These are phyloP conservation scores for Melanaphis sacchari DNA, from an alignment of 1,140 invertebrate species.

Conservation along the genomic window DNA sequence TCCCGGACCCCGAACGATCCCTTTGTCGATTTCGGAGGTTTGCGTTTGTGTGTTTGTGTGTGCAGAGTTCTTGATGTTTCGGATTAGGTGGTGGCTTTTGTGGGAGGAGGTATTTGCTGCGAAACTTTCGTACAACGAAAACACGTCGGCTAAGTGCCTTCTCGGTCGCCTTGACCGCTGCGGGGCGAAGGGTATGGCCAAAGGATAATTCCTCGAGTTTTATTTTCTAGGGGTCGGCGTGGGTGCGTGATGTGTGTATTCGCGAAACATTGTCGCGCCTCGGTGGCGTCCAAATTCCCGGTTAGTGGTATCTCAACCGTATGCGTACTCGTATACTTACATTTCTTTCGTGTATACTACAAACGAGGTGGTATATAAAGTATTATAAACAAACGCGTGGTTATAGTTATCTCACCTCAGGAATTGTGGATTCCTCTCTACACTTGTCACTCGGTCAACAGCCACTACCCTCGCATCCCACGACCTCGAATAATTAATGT, in stretches of 20 bases:
- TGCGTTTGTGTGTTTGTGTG: background rate
- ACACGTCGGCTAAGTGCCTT: background rate
- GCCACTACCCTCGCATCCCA: too few species aligned
- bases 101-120: background rate
- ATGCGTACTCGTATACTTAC: background rate
- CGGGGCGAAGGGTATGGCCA: background rate
- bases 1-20: background rate
- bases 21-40: conserved; percentile 31
- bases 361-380: background rate
- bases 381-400: background rate
- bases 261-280: background rate
- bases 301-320: background rate
- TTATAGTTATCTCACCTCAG: background rate
- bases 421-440: background rate
- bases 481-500: conserved; percentile 19
- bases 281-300: background rate
- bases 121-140: conserved; percentile 23
- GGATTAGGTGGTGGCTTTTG: conserved; percentile 27
- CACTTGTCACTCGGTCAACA: background rate
- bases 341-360: background rate
- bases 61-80: conserved; percentile 19
- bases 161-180: background rate
- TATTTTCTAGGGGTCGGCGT: background rate
- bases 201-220: conserved; percentile 13
- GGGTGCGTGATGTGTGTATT: background rate